Conservation (phyloP, 2,113 vertebrate genomes). For the Egretta garzetta region DNA sequence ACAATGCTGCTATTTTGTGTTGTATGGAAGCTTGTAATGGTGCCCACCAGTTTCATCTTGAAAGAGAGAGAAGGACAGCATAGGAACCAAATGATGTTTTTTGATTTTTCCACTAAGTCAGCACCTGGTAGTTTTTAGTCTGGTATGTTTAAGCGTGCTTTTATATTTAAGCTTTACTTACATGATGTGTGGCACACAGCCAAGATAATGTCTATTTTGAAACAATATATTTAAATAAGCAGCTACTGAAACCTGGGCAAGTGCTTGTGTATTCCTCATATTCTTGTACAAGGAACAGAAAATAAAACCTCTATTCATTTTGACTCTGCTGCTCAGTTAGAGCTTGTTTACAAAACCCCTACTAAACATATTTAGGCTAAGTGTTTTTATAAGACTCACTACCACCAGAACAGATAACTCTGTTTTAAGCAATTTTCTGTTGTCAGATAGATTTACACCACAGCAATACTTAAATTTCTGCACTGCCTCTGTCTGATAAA, state of each 20-base stretch:
- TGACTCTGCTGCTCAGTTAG: not conserved
- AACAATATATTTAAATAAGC: not conserved
- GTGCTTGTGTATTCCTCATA: not conserved
- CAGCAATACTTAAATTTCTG: not conserved
- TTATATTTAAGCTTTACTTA: not conserved
- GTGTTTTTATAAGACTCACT: not conserved
- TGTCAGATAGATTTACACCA: not conserved
- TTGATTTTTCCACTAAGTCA: not conserved
- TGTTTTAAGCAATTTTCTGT: not conserved
- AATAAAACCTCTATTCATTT: not conserved
- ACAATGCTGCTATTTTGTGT: rapidly evolving
- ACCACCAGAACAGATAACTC: not conserved
- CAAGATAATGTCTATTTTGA: not conserved
- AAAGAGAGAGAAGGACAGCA: not conserved
- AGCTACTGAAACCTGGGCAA: not conserved
- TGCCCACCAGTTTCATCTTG: not conserved
- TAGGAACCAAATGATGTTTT: not conserved
- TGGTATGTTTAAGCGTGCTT: not conserved
- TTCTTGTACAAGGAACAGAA: not conserved
- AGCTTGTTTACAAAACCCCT: not conserved
- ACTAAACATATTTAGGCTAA: not conserved
- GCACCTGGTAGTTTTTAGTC: not conserved
- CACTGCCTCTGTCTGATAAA: not conserved
- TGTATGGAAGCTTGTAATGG: not conserved
- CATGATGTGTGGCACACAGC: not conserved